These are phyloP conservation scores for Patella caerulea DNA, from an alignment of 2,888 invertebrate species.

Conservation along the genomic window DNA sequence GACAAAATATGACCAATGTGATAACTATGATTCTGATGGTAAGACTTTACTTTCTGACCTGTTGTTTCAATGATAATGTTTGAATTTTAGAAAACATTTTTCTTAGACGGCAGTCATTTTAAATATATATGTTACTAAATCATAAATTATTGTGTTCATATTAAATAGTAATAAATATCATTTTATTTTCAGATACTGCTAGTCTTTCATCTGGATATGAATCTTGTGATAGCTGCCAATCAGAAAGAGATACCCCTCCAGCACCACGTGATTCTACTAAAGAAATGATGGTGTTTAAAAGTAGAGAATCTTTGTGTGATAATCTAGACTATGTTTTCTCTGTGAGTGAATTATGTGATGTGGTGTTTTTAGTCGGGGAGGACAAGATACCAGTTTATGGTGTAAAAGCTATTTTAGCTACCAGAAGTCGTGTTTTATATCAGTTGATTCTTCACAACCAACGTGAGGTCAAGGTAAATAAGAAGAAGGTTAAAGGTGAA, in stretches of 20 bases:
- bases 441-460: constrained; percentile 4
- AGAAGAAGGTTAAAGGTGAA: constrained; percentile 7
- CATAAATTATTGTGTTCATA: not conserved
- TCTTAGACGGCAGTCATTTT: not conserved
- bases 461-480: not conserved
- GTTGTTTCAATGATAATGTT: not conserved
- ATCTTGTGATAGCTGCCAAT: not conserved
- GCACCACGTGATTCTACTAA: not conserved
- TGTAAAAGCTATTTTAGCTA: constrained; percentile 2
- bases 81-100: not conserved
- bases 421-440: constrained; percentile 6
- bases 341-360: constrained; percentile 1
- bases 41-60: not conserved
- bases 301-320: not conserved
- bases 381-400: not conserved
- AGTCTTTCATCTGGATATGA: not conserved
- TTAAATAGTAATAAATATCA: not conserved
- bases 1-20: constrained; percentile 2
- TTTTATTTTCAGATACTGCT: not conserved
- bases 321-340: not conserved
- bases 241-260: not conserved
- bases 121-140: not conserved
- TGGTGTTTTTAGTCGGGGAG: not conserved
- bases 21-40: not conserved
- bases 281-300: constrained; percentile 7